A percentile compares a stretch with the other conserved stretches of the same genome.
These are phyloP conservation scores for Dynastes hyllus DNA, from an alignment of 2,888 invertebrate species.

Conservation along the genomic window DNA sequence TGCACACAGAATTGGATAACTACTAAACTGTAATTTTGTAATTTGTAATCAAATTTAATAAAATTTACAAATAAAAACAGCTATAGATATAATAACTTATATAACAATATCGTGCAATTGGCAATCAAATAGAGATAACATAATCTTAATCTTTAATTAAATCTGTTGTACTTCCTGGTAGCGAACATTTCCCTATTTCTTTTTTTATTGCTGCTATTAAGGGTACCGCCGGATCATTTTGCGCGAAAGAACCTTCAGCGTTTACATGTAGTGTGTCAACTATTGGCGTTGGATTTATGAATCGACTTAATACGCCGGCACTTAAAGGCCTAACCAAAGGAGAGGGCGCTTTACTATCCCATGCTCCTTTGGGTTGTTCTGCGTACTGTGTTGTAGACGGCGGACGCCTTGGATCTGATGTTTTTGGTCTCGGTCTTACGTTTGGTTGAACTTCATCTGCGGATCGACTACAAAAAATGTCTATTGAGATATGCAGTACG, in stretches of 20 bases:
- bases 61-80: conserved; percentile 21
- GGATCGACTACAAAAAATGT: conserved; percentile 53
- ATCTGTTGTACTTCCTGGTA: conserved; percentile 69
- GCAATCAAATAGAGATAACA: background rate
- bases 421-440: conserved; percentile 66
- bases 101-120: conserved; percentile 14
- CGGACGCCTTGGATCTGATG: conserved; percentile 64
- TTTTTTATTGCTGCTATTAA: conserved; percentile 89
- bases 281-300: conserved; percentile 71
- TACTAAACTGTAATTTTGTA: background rate
- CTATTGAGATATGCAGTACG: too few relatives aligned
- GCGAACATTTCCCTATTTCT: conserved; percentile 73
- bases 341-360: conserved; percentile 73
- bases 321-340: conserved; percentile 76
- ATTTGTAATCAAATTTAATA: background rate
- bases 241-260: conserved; percentile 75
- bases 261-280: conserved; percentile 74
- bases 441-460: conserved; percentile 57
- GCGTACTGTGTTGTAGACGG: conserved; percentile 63
- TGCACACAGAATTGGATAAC: conserved; percentile 11
- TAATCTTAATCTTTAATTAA: conserved; percentile 53
- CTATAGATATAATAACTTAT: background rate
- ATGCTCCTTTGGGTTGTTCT: conserved; percentile 71
- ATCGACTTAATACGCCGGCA: conserved; percentile 78
- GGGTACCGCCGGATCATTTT: conserved; percentile 85